phyloP scores from a whole-genome alignment of 2,113 vertebrate genomes.

The Seriola rivoliana region DNA sequence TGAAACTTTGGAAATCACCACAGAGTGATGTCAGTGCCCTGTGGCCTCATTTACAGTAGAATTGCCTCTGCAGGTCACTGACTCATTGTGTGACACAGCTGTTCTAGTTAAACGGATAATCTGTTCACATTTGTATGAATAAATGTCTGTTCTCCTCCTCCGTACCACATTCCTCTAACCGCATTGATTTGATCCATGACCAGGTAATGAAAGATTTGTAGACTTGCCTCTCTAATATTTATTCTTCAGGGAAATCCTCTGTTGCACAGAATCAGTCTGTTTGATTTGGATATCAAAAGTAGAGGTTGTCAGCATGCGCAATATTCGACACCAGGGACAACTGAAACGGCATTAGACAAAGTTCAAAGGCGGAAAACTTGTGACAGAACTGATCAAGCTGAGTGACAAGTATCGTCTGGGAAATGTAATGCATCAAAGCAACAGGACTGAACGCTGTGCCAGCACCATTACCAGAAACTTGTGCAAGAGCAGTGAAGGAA shows the following conservation, averaged over 20 bases:
- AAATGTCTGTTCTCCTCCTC: background rate
- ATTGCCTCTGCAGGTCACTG: slow-evolving; percentile 15
- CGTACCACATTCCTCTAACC: slow-evolving; percentile 1
- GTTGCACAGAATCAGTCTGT: background rate
- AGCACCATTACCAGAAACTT: background rate
- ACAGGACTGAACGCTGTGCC: background rate
- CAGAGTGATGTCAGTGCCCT: slow-evolving; percentile 57
- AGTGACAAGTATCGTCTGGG: background rate
- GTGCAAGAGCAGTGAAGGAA: background rate
- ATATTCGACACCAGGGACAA: background rate
- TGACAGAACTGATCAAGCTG: slow-evolving; percentile 2
- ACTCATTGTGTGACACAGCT: slow-evolving; percentile 28
- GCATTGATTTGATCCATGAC: background rate
- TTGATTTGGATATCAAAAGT: background rate
- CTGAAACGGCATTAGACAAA: background rate
- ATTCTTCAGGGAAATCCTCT: background rate
- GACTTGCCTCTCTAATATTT: background rate
- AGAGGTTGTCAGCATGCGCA: background rate
- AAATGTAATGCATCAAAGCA: background rate
- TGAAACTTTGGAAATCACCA: slow-evolving; percentile 27
- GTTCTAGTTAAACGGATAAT: slow-evolving; percentile 40
- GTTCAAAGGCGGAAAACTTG: background rate
- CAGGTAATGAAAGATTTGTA: background rate
- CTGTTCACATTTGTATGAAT: slow-evolving; percentile 32
- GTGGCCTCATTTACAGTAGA: slow-evolving; percentile 30